Percentiles rank a stretch among this genome's conserved stretches.
Conservation (phyloP, 2,113 vertebrate genomes). For the Hucho hucho region DNA sequence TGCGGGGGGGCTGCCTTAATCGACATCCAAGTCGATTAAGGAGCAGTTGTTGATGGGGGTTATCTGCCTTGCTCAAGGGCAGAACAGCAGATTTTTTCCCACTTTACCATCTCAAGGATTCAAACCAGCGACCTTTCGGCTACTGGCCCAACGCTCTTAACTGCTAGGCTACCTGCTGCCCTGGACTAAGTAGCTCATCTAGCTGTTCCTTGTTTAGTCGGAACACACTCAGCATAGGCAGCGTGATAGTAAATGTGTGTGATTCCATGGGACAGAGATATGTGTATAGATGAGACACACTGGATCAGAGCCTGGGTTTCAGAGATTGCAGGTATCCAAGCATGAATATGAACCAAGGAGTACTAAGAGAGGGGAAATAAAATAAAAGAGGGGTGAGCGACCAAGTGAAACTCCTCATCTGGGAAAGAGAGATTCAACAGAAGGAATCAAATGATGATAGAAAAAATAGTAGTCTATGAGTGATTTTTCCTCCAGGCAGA, state of each 20-base stretch:
- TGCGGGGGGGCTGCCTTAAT: too few species aligned
- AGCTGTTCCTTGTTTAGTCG: neutral
- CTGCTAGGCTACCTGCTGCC: too few species aligned
- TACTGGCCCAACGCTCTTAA: too few species aligned
- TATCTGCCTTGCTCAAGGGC: too few species aligned
- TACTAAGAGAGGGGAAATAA: neutral
- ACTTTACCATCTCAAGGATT: too few species aligned
- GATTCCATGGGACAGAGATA: neutral
- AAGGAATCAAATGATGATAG: neutral
- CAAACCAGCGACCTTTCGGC: too few species aligned
- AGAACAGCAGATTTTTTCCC: too few species aligned
- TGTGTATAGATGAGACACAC: conserved; percentile 7
- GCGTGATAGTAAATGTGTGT: neutral
- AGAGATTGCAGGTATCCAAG: neutral
- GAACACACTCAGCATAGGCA: neutral
- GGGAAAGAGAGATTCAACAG: neutral
- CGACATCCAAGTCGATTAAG: too few species aligned
- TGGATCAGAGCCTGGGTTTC: neutral
- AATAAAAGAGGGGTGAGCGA: neutral
- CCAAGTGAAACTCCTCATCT: neutral
- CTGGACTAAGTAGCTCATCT: neutral
- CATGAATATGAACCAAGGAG: neutral
- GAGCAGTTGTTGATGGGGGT: too few species aligned
- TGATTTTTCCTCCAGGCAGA: neutral
- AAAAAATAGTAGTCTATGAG: neutral